phyloP scores from a whole-genome alignment of 2,113 vertebrate species.

The Mormyrus iriodes region DNA sequence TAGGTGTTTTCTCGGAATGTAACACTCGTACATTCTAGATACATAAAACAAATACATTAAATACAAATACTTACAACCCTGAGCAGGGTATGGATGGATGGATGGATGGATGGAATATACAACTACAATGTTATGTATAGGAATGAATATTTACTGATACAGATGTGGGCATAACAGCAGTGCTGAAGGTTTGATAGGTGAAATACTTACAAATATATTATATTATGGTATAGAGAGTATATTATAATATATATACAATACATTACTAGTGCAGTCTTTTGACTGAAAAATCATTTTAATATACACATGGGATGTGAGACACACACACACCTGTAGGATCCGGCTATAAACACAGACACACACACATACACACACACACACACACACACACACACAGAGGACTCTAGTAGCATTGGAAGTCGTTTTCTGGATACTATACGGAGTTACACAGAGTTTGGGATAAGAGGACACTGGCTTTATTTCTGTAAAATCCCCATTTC shows the following conservation, averaged over 20 bases:
- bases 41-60: background rate
- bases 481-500: too few species aligned
- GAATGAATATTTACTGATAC: background rate
- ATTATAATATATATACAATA: background rate
- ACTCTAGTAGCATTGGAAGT: background rate
- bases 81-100: background rate
- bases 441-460: background rate
- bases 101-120: background rate
- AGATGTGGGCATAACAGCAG: too few species aligned
- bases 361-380: too few species aligned
- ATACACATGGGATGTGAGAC: background rate
- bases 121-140: background rate
- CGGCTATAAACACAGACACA: too few species aligned
- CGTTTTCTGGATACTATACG: background rate
- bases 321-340: background rate
- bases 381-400: too few species aligned
- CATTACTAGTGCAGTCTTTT: background rate
- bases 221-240: background rate
- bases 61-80: background rate
- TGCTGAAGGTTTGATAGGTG: background rate
- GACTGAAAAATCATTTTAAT: background rate
- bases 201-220: background rate
- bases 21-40: background rate
- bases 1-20: too few species aligned
- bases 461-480: background rate